These are phyloP conservation scores for Rafetus swinhoei DNA, from an alignment of 2,113 vertebrate genomes.

Conservation along the genomic window DNA sequence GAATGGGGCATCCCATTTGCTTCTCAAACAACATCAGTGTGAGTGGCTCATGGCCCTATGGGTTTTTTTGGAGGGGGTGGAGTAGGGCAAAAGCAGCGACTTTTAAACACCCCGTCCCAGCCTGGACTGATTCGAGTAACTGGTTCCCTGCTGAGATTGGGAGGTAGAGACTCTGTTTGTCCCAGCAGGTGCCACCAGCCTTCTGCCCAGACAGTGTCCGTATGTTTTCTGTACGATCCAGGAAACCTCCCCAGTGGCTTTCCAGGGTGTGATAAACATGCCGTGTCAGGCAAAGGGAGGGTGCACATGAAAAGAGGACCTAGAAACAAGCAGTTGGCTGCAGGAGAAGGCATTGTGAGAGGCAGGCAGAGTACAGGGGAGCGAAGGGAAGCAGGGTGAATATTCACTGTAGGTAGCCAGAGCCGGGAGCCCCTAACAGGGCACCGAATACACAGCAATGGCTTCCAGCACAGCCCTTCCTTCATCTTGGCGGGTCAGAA, in stretches of 20 bases:
- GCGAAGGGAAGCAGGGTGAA: neutral
- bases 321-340: accelerated
- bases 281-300: slow-evolving; percentile 12
- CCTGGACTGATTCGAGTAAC: neutral
- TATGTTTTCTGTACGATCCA: neutral
- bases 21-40: neutral
- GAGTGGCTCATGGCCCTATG: neutral
- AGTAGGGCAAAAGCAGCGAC: no score
- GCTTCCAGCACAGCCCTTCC: no score
- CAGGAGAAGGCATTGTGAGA: neutral
- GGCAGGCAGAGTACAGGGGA: neutral
- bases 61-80: neutral
- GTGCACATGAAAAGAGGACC: accelerated
- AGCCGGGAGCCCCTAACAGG: neutral
- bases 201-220: neutral
- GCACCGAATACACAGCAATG: no score
- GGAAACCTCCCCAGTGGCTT: slow-evolving; percentile 24
- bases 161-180: neutral
- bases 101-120: neutral
- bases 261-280: slow-evolving; percentile 20
- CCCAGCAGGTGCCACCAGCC: neutral
- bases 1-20: neutral
- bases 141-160: neutral
- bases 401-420: neutral
- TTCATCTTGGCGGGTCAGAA: no score